phyloP scores from a whole-genome alignment of 1,140 invertebrate species.

The Caenorhabditis latens region DNA sequence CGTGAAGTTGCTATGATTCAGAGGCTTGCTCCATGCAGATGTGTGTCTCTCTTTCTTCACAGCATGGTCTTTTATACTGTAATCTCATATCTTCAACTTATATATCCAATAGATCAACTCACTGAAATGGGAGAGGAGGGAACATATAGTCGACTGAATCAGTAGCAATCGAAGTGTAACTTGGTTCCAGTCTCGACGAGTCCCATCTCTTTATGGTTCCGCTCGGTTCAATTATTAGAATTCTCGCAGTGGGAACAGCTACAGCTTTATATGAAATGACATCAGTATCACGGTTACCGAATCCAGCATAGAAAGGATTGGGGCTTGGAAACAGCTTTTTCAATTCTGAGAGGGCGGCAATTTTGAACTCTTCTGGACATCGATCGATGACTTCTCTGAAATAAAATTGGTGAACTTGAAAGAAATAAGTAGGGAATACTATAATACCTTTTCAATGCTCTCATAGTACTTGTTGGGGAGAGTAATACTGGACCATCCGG shows the following conservation, averaged over 20 bases:
- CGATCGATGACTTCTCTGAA: conserved; percentile 97
- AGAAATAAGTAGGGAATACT: not conserved
- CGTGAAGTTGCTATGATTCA: conserved; percentile 50
- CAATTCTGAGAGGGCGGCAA: conserved; percentile 95
- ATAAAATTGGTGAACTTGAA: not conserved
- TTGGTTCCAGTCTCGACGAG: conserved; percentile 67
- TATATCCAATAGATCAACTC: not conserved
- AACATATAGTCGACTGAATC: conserved; percentile 76
- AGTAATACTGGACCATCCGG: conserved; percentile 96
- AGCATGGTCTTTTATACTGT: not conserved
- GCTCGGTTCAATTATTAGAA: conserved; percentile 97
- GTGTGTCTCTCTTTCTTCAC: not conserved
- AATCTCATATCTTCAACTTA: not conserved
- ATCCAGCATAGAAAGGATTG: conserved; percentile 97
- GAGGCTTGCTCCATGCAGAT: conserved; percentile 7
- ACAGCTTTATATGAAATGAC: conserved; percentile 97
- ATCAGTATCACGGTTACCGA: conserved; percentile 87
- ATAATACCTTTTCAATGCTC: conserved; percentile 89
- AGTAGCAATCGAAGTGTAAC: conserved; percentile 71
- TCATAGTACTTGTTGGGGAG: conserved; percentile 95
- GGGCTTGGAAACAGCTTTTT: conserved; percentile 89
- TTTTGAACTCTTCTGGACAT: conserved; percentile 99
- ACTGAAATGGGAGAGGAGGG: conserved; percentile 67
- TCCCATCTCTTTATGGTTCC: conserved; percentile 86
- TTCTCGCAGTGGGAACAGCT: conserved; percentile 92